Conservation (phyloP, 2,888 invertebrate genomes). For the Dryococelus australis region DNA sequence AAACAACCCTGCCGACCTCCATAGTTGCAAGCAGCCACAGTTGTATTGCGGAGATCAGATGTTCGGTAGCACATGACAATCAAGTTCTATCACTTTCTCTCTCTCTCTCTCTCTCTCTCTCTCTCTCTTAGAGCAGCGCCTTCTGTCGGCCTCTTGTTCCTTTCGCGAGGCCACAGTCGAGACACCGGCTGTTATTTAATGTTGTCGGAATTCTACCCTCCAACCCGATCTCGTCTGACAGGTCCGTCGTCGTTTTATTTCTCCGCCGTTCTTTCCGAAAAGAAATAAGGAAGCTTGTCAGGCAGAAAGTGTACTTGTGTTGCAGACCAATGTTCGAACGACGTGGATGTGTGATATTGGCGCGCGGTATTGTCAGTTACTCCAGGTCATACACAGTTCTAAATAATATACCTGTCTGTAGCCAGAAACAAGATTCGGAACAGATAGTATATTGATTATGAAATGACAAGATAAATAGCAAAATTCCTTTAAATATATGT, state of each 20-base stretch:
- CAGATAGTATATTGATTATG: no score
- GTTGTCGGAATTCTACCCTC: neutral
- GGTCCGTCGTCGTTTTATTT: neutral
- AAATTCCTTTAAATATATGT: no score
- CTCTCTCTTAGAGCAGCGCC: neutral
- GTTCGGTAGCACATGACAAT: conserved; percentile 16
- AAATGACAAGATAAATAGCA: no score
- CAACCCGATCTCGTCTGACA: neutral
- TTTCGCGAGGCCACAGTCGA: neutral
- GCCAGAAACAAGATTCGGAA: no score
- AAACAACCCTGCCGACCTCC: no score
- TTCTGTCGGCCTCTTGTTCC: neutral
- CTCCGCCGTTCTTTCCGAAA: neutral
- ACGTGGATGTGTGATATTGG: no score
- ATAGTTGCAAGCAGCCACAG: neutral
- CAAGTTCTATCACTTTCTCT: conserved; percentile 10
- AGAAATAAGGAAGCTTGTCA: no score
- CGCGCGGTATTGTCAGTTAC: no score
- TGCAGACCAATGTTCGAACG: no score
- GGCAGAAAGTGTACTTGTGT: no score
- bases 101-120: neutral
- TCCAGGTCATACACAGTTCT: no score
- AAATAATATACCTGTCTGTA: no score
- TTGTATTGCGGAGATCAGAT: neutral
- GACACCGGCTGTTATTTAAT: neutral